Percentiles rank a stretch among this genome's conserved stretches.
phyloP scores from a whole-genome alignment of 2,797 vertebrate species.

The Parauchenoglanis ngamensis region DNA sequence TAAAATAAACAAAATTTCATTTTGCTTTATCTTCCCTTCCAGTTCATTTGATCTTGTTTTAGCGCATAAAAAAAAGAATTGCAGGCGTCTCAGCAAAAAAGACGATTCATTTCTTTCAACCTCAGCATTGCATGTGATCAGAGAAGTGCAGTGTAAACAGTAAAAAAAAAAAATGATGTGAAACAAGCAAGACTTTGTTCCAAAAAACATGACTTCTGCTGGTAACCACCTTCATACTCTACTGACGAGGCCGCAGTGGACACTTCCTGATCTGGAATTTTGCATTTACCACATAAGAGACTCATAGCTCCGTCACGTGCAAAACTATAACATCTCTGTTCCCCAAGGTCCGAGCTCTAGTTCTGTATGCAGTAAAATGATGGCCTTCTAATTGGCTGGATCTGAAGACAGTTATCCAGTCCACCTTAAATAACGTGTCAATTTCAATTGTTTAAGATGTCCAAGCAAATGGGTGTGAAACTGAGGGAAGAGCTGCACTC shows the following conservation, averaged over 20 bases:
- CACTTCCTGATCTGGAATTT: neutral
- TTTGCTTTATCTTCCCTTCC: neutral
- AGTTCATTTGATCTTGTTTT: neutral
- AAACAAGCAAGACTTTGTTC: neutral
- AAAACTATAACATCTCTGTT: neutral
- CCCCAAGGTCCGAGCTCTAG: neutral
- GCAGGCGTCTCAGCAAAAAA: neutral
- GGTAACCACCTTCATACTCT: neutral
- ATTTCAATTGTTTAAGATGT: neutral
- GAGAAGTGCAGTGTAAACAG: neutral
- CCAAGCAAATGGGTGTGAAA: neutral
- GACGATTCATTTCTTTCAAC: neutral
- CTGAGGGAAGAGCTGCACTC: conserved; percentile 66
- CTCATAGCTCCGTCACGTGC: neutral
- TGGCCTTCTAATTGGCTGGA: neutral
- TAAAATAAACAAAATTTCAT: neutral
- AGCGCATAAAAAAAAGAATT: neutral
- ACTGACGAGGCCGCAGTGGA: neutral
- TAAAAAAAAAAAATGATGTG: neutral
- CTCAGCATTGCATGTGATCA: neutral
- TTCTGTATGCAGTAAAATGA: neutral
- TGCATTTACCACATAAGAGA: conserved; percentile 4
- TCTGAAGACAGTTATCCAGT: neutral
- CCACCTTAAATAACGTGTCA: neutral
- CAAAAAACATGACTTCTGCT: conserved; percentile 8